These are phyloP conservation scores for Capra hircus DNA, from an alignment of 2,113 vertebrate species.

Conservation along the genomic window DNA sequence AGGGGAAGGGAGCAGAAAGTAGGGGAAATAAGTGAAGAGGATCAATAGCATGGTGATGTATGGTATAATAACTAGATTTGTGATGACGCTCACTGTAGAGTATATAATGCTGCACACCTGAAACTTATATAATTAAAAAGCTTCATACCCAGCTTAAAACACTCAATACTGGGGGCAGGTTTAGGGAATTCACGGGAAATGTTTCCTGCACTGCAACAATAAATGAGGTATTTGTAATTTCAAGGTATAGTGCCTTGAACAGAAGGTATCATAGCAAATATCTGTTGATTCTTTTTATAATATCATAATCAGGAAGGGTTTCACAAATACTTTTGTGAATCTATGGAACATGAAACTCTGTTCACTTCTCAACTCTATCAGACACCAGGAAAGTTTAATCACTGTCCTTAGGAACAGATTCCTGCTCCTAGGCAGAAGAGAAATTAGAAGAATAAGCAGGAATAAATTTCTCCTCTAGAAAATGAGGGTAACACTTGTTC, in stretches of 20 bases:
- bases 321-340: neutral
- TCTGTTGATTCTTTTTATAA: neutral
- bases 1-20: neutral
- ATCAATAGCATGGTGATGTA: neutral
- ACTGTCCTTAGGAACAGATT: neutral
- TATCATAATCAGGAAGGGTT: neutral
- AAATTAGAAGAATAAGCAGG: neutral
- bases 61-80: neutral
- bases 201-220: neutral
- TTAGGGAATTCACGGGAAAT: neutral
- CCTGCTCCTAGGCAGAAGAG: neutral
- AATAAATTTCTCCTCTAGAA: slow-evolving; percentile 3
- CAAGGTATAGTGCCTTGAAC: neutral
- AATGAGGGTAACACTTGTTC: slow-evolving; percentile 12
- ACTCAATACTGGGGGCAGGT: neutral
- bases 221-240: neutral
- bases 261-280: neutral
- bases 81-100: neutral
- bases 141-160: neutral
- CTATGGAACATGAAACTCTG: neutral
- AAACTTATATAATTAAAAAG: neutral
- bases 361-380: neutral
- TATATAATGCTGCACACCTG: neutral
- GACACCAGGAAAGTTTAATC: neutral
- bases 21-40: neutral